Evolutionary conservation across 1,140 invertebrate species (phyloP).

Genomic region (Glossosoma conforme): DNA sequence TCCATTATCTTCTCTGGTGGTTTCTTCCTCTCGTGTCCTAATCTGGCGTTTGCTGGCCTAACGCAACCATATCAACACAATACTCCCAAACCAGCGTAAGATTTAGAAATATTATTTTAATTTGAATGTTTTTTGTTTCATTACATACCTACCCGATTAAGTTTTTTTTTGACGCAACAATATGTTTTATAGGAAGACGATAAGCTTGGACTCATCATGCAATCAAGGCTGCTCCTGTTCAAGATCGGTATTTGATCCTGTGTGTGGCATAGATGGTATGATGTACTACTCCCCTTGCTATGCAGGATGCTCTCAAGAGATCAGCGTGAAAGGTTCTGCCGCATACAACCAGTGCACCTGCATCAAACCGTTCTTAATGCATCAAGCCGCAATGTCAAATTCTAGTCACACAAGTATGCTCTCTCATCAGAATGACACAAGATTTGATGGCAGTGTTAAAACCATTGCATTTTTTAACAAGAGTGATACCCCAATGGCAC

Average conservation of each 20-base stretch:
- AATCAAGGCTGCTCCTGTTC: constrained; percentile 62
- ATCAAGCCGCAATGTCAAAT: background rate
- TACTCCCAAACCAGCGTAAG: constrained; percentile 43
- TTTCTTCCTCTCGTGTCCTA: constrained; percentile 71
- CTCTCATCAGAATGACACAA: background rate
- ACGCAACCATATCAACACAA: constrained; percentile 53
- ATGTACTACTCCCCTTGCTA: constrained; percentile 82
- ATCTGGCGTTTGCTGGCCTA: constrained; percentile 68
- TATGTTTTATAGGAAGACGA: constrained; percentile 31
- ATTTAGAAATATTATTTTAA: constrained; percentile 4
- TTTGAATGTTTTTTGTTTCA: background rate
- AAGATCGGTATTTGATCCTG: constrained; percentile 53
- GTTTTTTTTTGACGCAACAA: background rate
- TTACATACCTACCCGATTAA: background rate
- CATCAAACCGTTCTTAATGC: constrained; percentile 28
- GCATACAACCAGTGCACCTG: constrained; percentile 57
- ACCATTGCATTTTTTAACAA: no score
- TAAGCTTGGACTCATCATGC: constrained; percentile 48
- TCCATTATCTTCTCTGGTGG: constrained; percentile 58
- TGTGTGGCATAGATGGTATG: constrained; percentile 74
- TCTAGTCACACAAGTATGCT: no score
- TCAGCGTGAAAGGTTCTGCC: constrained; percentile 36
- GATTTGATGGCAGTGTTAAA: background rate
- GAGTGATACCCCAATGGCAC: background rate
- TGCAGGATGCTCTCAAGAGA: constrained; percentile 64